A percentile compares a stretch with the other conserved stretches of the same genome.
Evolutionary conservation across 2,113 vertebrate genomes (phyloP).

Genomic region (Passer montanus): DNA sequence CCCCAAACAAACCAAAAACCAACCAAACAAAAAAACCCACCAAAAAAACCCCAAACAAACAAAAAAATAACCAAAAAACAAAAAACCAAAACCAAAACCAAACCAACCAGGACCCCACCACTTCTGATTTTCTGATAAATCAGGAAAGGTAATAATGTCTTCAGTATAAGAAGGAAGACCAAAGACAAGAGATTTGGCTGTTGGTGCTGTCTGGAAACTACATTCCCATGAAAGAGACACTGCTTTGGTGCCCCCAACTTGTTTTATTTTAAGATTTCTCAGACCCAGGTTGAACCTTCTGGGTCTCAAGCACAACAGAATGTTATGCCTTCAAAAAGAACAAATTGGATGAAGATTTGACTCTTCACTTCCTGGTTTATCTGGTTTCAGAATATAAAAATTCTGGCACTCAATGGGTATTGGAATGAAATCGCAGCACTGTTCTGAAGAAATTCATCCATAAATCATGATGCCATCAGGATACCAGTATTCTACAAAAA

Average conservation of each 20-base stretch:
- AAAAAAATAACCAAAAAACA: not conserved
- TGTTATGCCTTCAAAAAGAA: not conserved
- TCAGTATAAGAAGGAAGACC: not conserved
- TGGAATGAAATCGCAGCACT: not conserved
- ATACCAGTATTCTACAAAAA: not conserved
- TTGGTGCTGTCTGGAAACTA: not conserved
- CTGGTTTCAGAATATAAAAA: not conserved
- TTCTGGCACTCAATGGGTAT: not conserved
- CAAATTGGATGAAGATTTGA: not conserved
- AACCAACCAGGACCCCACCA: not conserved
- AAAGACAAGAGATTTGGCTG: not conserved
- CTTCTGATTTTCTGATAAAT: not conserved
- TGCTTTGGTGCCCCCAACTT: not conserved
- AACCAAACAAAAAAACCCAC: too few relatives aligned
- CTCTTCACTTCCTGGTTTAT: not conserved
- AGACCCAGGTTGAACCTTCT: not conserved
- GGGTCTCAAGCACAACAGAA: not conserved
- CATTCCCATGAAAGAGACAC: not conserved
- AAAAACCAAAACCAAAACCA: not conserved
- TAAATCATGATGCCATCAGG: not conserved
- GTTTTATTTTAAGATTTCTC: not conserved
- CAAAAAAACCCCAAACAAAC: too few relatives aligned
- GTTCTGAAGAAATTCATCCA: not conserved
- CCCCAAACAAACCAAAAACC: too few relatives aligned
- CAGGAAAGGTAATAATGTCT: not conserved